Evolutionary conservation across 1,140 invertebrate species (phyloP).

Genomic region (Ridgeia piscesae): DNA sequence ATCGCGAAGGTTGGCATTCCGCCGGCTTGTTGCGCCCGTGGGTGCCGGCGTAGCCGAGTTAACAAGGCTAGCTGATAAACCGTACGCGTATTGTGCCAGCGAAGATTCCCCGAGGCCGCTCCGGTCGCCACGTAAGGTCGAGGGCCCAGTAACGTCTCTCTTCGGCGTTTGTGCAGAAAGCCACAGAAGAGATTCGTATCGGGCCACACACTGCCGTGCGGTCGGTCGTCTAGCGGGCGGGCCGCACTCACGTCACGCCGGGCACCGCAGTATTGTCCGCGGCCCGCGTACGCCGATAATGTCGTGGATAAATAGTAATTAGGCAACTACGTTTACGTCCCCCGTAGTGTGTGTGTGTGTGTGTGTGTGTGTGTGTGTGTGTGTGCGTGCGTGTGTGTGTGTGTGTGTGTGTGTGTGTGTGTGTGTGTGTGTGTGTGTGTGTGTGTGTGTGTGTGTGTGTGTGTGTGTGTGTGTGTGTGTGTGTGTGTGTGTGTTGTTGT

Average conservation of each 20-base stretch:
- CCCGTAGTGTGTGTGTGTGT: too few species aligned
- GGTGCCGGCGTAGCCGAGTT: too few species aligned
- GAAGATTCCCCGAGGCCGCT: neutral
- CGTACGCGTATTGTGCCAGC: neutral
- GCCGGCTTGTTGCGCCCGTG: neutral
- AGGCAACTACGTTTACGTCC: neutral
- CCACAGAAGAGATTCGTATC: neutral
- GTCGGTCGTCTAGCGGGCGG: neutral
- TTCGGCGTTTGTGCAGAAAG: neutral
- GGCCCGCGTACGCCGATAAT: neutral
- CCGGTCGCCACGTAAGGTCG: neutral
- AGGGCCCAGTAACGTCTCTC: neutral
- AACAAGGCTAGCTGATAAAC: neutral
- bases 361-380: too few species aligned
- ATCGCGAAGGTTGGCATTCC: neutral
- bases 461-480: slow-evolving; percentile 22
- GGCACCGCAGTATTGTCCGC: neutral
- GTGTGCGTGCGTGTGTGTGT: too few species aligned
- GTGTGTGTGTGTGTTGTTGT: slow-evolving; percentile 16
- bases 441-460: slow-evolving; percentile 23
- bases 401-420: neutral
- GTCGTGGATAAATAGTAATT: neutral
- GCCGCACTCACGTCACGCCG: neutral
- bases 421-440: slow-evolving; percentile 22
- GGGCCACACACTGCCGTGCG: neutral